Evolutionary conservation across 2,113 vertebrate species (phyloP).

Genomic region (Ailuropoda melanoleuca): DNA sequence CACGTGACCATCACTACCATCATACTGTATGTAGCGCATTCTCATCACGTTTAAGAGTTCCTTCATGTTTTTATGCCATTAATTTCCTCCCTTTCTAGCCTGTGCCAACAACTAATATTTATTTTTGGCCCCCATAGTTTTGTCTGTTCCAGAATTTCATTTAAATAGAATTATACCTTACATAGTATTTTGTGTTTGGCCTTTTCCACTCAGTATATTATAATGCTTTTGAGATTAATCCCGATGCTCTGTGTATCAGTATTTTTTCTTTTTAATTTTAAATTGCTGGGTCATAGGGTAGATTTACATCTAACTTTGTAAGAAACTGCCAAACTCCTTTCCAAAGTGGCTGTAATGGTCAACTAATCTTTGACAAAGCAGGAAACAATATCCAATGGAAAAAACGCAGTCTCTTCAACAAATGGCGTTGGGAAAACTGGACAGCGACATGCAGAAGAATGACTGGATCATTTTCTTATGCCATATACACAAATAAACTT

Average conservation of each 20-base stretch:
- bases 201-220: not conserved
- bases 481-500: no score
- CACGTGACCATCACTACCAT: no score
- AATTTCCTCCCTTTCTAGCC: not conserved
- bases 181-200: not conserved
- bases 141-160: not conserved
- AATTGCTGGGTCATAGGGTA: not conserved
- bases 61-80: not conserved
- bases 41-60: not conserved
- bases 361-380: not conserved
- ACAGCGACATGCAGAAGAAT: not conserved
- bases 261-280: not conserved
- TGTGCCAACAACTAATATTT: not conserved
- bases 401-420: not conserved
- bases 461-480: not conserved
- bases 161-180: not conserved
- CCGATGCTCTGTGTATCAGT: not conserved
- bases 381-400: not conserved
- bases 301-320: not conserved
- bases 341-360: not conserved
- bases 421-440: not conserved
- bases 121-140: not conserved
- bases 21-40: not conserved
- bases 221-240: not conserved
- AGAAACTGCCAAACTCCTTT: not conserved